A percentile compares a stretch with the other conserved stretches of the same genome.
phyloP scores from a whole-genome alignment of 2,797 vertebrate genomes.

The Oreochromis mossambicus region DNA sequence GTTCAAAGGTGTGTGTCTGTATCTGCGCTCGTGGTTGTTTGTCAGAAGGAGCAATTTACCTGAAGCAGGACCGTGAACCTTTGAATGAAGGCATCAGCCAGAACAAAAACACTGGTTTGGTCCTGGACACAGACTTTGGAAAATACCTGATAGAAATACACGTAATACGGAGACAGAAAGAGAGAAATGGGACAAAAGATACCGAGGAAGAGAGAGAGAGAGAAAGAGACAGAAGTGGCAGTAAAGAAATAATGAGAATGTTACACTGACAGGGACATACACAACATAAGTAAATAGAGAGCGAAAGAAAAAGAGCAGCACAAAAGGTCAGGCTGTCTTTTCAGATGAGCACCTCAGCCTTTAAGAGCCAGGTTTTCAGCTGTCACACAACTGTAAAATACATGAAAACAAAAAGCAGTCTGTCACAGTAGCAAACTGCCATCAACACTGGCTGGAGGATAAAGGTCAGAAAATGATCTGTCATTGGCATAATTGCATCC shows the following conservation, averaged over 20 bases:
- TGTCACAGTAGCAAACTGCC: constrained; percentile 32
- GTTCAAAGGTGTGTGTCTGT: background rate
- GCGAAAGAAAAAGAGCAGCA: constrained; percentile 13
- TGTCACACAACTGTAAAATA: constrained; percentile 27
- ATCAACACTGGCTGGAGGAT: constrained; percentile 50
- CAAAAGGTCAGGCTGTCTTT: constrained; percentile 55
- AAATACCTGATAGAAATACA: constrained; percentile 65
- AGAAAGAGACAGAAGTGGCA: background rate
- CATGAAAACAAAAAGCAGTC: constrained; percentile 59
- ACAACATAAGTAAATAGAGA: constrained; percentile 19
- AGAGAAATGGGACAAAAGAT: constrained; percentile 3
- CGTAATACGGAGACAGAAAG: background rate
- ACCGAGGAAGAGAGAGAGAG: background rate
- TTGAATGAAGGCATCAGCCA: constrained; percentile 78
- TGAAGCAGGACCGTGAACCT: constrained; percentile 79
- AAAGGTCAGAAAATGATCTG: constrained; percentile 74
- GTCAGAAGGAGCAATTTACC: constrained; percentile 58
- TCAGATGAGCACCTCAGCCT: constrained; percentile 39
- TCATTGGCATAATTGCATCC: constrained; percentile 77
- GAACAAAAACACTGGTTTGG: constrained; percentile 76
- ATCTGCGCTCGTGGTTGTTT: background rate
- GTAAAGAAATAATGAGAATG: constrained; percentile 37
- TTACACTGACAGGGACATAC: constrained; percentile 15
- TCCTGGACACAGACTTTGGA: constrained; percentile 68
- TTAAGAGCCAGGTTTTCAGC: constrained; percentile 29